Evolutionary conservation across 2,888 invertebrate species (phyloP).

Genomic region (Cryptocephalus primarius): DNA sequence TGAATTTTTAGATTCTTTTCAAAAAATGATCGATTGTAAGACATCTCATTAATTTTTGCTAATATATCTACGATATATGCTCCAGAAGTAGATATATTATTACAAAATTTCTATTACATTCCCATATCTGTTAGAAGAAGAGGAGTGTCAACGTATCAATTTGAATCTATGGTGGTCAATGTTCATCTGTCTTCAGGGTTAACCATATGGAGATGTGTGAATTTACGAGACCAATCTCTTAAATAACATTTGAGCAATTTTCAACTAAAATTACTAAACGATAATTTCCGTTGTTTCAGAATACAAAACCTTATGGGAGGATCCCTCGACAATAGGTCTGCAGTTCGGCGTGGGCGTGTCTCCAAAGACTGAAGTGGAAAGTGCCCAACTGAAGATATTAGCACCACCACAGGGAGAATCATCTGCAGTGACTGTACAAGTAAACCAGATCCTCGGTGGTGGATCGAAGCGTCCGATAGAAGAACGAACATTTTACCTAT

Average conservation of each 20-base stretch:
- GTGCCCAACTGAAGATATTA: constrained; percentile 39
- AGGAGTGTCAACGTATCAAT: too few relatives aligned
- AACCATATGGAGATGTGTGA: too few relatives aligned
- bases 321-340: constrained; percentile 17
- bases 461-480: constrained; percentile 33
- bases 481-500: constrained; percentile 31
- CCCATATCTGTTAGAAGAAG: too few relatives aligned
- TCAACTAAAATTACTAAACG: background rate
- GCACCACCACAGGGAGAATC: constrained; percentile 22
- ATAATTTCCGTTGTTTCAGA: constrained; percentile 24
- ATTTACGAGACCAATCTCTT: too few relatives aligned
- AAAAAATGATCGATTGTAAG: too few relatives aligned
- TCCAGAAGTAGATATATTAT: too few relatives aligned
- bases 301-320: constrained; percentile 22
- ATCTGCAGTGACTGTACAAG: constrained; percentile 23
- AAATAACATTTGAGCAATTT: background rate
- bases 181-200: too few relatives aligned
- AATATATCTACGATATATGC: too few relatives aligned
- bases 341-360: constrained; percentile 21
- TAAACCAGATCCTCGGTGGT: constrained; percentile 34
- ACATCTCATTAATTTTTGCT: too few relatives aligned
- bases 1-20: too few relatives aligned
- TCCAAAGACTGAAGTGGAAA: constrained; percentile 30
- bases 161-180: too few relatives aligned
- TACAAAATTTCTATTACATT: too few relatives aligned